phyloP scores from a whole-genome alignment of 2,113 vertebrate genomes.

The Sclerurus mexicanus region DNA sequence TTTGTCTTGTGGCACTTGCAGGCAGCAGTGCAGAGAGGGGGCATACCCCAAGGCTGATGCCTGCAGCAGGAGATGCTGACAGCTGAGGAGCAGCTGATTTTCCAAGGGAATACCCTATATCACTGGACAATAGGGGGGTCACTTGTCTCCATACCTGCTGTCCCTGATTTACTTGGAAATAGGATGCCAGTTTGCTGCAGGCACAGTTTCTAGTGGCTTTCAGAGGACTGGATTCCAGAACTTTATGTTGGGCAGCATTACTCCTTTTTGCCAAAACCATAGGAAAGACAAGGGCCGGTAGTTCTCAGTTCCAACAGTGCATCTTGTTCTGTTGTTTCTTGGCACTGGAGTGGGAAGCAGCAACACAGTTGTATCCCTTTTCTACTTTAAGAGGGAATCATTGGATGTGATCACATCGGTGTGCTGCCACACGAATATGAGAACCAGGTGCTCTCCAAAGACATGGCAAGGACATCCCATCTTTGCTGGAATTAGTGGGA shows the following conservation, averaged over 20 bases:
- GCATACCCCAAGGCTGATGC: not conserved
- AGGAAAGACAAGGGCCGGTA: not conserved
- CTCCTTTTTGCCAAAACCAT: not conserved
- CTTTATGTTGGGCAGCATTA: not conserved
- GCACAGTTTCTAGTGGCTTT: not conserved
- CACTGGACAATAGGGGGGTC: not conserved
- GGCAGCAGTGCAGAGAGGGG: not conserved
- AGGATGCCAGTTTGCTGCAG: not conserved
- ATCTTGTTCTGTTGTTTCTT: not conserved
- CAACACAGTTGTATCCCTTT: not conserved
- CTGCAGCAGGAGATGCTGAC: not conserved
- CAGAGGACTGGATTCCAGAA: not conserved
- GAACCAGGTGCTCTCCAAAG: not conserved
- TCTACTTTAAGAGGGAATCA: not conserved
- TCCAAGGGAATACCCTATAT: not conserved
- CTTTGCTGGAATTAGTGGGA: not conserved
- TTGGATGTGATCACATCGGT: not conserved
- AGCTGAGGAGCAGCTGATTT: not conserved
- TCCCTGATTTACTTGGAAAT: not conserved
- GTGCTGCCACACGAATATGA: not conserved
- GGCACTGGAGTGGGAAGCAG: not conserved
- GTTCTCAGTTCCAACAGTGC: not conserved
- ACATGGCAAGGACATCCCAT: not conserved
- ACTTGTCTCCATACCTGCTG: not conserved
- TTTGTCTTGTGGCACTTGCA: not conserved